Evolutionary conservation across 2,888 invertebrate species (phyloP), one percentile per base, ranked within the genome.

Genomic region (Rhingia campestris): DNA sequence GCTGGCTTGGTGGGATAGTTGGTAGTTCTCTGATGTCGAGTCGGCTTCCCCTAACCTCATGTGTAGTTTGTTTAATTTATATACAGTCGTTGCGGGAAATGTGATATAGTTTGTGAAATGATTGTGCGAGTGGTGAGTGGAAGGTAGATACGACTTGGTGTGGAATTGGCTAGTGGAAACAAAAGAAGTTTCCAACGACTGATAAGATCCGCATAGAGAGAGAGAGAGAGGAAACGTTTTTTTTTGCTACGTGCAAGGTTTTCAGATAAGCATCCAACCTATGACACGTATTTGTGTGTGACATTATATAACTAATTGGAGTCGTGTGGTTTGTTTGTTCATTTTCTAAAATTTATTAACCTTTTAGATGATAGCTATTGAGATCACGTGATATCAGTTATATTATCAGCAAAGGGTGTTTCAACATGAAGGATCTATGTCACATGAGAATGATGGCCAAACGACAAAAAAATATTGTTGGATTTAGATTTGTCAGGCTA

Each of bases 41-140:
- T 43, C 2, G 5, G 10, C 33, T 22, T 22, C 30, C 4, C 12
- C 32, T 10, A 35, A 3, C n/a, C 12, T 14, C 47, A 0, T 43
- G 35, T 56, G 58, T 77, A 79, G 79, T 82, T 82, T 63, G 58
- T 53, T 79, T 73, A 82, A 82, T 79, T 82, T 79, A 82, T 82
- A 69, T 64, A 73, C 73, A 69, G 58, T 82, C 58, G 73, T 14
- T 69, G 73, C 63, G 47, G 43, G 53, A 82, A 69, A 69, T 79
- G 79, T 79, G 82, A 82, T 67, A 79, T 69, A 77, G 81, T 56
- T 67, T 67, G 59, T 73, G 10, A 22, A 49, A 49, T 47, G 14
- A 22, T 64, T 30, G 49, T 0, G 22, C 49, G 22, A 9, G 7
- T 14, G 22, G 49, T 49, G 22, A 49, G 12, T 45, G 43, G 30